These are phyloP conservation scores for Pogonognathellus flavescens DNA, from an alignment of 1,140 invertebrate genomes.

Conservation along the genomic window DNA sequence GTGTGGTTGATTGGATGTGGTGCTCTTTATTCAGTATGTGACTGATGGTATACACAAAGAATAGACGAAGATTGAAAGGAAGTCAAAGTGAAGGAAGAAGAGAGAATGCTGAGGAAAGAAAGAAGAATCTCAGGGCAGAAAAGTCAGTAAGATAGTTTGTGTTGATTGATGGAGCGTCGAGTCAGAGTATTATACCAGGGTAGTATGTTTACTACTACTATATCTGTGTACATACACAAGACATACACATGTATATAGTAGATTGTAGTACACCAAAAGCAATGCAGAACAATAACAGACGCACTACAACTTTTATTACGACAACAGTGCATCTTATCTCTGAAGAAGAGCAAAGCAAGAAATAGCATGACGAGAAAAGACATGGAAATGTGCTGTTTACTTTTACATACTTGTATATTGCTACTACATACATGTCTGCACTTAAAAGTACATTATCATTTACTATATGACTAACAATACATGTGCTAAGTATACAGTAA, in stretches of 20 bases:
- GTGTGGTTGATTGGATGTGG: neutral
- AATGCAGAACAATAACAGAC: neutral
- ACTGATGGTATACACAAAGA: neutral
- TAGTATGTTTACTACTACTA: neutral
- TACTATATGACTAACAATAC: too few species aligned
- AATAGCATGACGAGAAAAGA: neutral
- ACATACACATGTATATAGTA: neutral
- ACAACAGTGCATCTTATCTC: neutral
- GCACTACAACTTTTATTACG: neutral
- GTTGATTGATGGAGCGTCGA: conserved; percentile 60
- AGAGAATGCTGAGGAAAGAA: conserved; percentile 31
- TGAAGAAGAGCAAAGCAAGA: neutral
- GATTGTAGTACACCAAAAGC: neutral
- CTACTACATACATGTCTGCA: neutral
- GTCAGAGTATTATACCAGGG: conserved; percentile 35
- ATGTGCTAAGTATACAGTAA: neutral
- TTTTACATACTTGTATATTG: neutral
- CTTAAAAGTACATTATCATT: too few species aligned
- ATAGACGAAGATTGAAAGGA: conserved; percentile 39
- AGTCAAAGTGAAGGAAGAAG: conserved; percentile 20
- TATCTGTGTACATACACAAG: neutral
- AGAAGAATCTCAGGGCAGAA: conserved; percentile 35
- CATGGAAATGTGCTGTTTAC: neutral
- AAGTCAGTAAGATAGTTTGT: conserved; percentile 61
- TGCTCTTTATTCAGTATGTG: too few species aligned